Base-by-base conservation (phyloP, 2,113 vertebrate genomes). In the Telmatochromis brachygnathus region DNA sequence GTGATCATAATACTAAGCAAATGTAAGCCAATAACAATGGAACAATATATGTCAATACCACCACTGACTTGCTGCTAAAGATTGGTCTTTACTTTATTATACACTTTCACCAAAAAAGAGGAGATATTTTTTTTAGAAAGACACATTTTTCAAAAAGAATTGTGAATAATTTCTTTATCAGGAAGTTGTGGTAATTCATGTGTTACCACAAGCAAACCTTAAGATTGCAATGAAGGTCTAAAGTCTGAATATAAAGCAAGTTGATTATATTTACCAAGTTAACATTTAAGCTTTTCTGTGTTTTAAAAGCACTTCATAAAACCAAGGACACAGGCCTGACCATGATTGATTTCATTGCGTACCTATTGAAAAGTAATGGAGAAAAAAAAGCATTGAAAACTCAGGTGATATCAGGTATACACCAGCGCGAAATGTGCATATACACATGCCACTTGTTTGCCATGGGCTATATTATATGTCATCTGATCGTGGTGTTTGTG, bases 401-500 rank as follows among this genome's bases (percentile, higher is more conserved):
- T 42, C 80, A 89, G 47, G 17, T 28, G 47, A 37, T 53, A 45
- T 91, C 42, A 21, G 26, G 15, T 81, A 19, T 56, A 54, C 37
- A 53, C 14, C 7, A 23, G n/a, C 73, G 9, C 35, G 5, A 87
- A 53, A 35, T 33, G 89, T 81, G 28, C 56, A n/a, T 21, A 11
- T 26, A 51, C 70, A 49, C 7, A 53, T 55, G 60, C 51, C 42
- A 26, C 0, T 1, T 65, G 87, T 89, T 83, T 84, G 79, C 75
- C 80, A 28, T 42, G 35, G 79, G 49, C 35, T 7, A 4, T 9
- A 3, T 62, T 15, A 17, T 6, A 2, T 33, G 88, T 91, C 80
- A 90, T 42, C 58, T 89, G 88, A 91, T 89, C 75, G 6, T 15
- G 6, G 42, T 58, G 58, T 89, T 88, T 89, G 60, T 77, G 56